A percentile compares a stretch with the other conserved stretches of the same genome.
phyloP scores from a whole-genome alignment of 2,888 invertebrate species.

The Xylocampa areola region DNA sequence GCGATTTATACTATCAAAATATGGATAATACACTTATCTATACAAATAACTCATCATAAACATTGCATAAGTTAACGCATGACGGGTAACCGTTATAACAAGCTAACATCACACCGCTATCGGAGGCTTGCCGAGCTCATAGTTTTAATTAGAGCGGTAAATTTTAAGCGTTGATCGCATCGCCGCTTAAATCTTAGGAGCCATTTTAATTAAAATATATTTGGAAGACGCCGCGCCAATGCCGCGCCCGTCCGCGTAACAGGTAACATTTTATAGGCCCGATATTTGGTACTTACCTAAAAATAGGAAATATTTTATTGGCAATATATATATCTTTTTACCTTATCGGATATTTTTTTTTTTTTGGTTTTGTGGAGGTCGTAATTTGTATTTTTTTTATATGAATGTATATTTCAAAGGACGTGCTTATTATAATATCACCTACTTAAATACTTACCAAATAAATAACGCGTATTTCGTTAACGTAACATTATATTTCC shows the following conservation, averaged over 20 bases:
- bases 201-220: constrained; percentile 60
- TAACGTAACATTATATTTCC: background rate
- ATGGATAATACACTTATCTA: background rate
- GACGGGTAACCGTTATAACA: constrained; percentile 37
- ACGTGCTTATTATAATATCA: too few species aligned
- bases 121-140: constrained; percentile 48
- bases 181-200: constrained; percentile 56
- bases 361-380: constrained; percentile 24
- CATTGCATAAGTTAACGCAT: constrained; percentile 18
- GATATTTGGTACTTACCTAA: background rate
- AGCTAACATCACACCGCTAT: constrained; percentile 36
- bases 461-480: too few species aligned
- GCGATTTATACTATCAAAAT: too few species aligned
- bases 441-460: too few species aligned
- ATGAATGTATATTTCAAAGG: background rate
- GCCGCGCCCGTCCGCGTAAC: constrained; percentile 20
- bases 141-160: constrained; percentile 64
- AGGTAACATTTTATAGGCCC: constrained; percentile 22
- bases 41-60: constrained; percentile 10
- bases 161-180: constrained; percentile 59
- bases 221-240: constrained; percentile 33
- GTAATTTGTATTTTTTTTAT: constrained; percentile 11
- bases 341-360: constrained; percentile 15
- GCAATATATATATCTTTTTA: constrained; percentile 3
- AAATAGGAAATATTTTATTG: constrained; percentile 13